These are phyloP conservation scores for Heterotilapia buettikoferi DNA, from an alignment of 2,113 vertebrate species.

Conservation along the genomic window DNA sequence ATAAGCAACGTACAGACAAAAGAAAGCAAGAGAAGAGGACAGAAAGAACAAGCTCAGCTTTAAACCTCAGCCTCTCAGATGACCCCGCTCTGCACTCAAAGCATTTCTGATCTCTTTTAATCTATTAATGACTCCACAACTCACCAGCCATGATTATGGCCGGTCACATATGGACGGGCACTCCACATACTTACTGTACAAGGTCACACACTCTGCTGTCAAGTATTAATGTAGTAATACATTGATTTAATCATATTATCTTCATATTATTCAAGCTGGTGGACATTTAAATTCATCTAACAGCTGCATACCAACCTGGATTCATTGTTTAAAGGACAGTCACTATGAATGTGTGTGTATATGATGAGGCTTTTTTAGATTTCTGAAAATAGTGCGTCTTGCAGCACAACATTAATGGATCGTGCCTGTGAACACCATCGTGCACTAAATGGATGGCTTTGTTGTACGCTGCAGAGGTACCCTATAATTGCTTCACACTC, in stretches of 20 bases:
- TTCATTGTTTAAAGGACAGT: neutral
- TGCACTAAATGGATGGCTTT: slow-evolving; percentile 39
- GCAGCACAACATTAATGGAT: slow-evolving; percentile 20
- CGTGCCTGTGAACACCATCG: slow-evolving; percentile 23
- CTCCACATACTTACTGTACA: slow-evolving; percentile 17
- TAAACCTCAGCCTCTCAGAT: slow-evolving; percentile 57
- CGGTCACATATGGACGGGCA: slow-evolving; percentile 50
- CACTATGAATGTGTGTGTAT: neutral
- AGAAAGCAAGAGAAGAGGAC: neutral
- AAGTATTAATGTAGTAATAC: slow-evolving; percentile 32
- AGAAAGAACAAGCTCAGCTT: slow-evolving; percentile 17
- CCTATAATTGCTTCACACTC: slow-evolving; percentile 13
- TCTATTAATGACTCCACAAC: slow-evolving; percentile 62
- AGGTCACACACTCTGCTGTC: neutral
- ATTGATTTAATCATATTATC: slow-evolving; percentile 37
- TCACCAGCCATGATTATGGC: slow-evolving; percentile 43
- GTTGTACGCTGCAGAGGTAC: slow-evolving; percentile 15
- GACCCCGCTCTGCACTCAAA: slow-evolving; percentile 46
- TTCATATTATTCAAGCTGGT: slow-evolving; percentile 7
- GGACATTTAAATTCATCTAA: slow-evolving; percentile 8
- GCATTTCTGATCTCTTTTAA: slow-evolving; percentile 55
- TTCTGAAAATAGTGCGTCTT: slow-evolving; percentile 13
- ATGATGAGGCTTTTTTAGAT: neutral
- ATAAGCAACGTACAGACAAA: neutral
- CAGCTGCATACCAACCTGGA: neutral